A percentile compares a stretch with the other conserved stretches of the same genome.
phyloP scores from a whole-genome alignment of 2,888 invertebrate species.

The Thymelicus acteon region DNA sequence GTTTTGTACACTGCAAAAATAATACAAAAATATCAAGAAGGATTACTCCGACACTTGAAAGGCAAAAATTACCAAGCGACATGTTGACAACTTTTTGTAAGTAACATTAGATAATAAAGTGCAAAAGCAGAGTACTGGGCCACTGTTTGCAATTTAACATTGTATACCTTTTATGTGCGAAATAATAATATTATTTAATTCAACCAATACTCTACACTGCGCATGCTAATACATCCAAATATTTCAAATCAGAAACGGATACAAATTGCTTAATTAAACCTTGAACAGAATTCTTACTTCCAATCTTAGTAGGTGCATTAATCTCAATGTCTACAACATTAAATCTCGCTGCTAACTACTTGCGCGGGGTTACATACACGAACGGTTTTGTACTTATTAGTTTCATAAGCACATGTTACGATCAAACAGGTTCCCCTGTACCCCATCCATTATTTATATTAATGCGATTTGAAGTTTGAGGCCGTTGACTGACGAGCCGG shows the following conservation, averaged over 20 bases:
- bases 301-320: neutral
- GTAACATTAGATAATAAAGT: no score
- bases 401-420: conserved; percentile 32
- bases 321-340: conserved; percentile 27
- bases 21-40: no score
- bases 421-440: conserved; percentile 55
- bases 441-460: conserved; percentile 67
- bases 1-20: no score
- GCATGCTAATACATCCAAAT: neutral
- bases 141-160: no score
- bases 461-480: conserved; percentile 45
- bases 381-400: neutral
- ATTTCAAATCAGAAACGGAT: neutral
- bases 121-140: no score
- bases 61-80: no score
- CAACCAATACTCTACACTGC: neutral
- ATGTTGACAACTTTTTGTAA: no score
- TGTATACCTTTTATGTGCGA: no score
- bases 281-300: conserved; percentile 34
- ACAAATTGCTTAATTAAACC: conserved; percentile 13
- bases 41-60: no score
- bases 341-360: conserved; percentile 43
- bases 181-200: no score
- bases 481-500: conserved; percentile 66
- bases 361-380: conserved; percentile 37